Evolutionary conservation across 2,888 invertebrate species (phyloP).

Genomic region (Cetonia aurata): DNA sequence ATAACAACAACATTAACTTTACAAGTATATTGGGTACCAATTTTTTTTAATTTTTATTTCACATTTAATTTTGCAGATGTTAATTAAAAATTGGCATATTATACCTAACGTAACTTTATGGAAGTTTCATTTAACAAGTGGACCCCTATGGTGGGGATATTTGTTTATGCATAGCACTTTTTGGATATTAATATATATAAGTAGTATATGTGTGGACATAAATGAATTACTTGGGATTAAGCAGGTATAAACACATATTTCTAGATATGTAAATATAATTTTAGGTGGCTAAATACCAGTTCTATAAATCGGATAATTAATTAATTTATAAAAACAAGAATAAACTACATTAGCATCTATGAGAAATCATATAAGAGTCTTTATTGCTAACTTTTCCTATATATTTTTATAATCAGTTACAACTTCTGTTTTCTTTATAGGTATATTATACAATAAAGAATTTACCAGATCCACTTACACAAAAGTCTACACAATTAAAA

Average conservation of each 20-base stretch:
- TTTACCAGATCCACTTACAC: conserved; percentile 67
- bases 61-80: conserved; percentile 63
- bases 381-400: no score
- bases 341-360: no score
- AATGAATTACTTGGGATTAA: conserved; percentile 73
- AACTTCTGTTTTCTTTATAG: conserved; percentile 54
- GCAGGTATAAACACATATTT: conserved; percentile 63
- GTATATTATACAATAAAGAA: conserved; percentile 71
- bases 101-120: conserved; percentile 69
- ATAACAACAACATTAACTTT: conserved; percentile 67
- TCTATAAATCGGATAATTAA: no score
- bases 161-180: conserved; percentile 67
- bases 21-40: conserved; percentile 62
- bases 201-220: conserved; percentile 74
- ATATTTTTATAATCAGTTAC: no score
- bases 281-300: no score
- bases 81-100: conserved; percentile 69
- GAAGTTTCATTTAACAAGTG: conserved; percentile 69
- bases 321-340: no score
- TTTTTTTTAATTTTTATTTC: conserved; percentile 39
- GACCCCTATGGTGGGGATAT: conserved; percentile 68
- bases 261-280: background rate
- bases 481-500: conserved; percentile 70
- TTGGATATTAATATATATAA: conserved; percentile 73
- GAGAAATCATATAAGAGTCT: no score